Base-by-base conservation (phyloP, 2,113 vertebrate species). In the Campylomormyrus numenius region DNA sequence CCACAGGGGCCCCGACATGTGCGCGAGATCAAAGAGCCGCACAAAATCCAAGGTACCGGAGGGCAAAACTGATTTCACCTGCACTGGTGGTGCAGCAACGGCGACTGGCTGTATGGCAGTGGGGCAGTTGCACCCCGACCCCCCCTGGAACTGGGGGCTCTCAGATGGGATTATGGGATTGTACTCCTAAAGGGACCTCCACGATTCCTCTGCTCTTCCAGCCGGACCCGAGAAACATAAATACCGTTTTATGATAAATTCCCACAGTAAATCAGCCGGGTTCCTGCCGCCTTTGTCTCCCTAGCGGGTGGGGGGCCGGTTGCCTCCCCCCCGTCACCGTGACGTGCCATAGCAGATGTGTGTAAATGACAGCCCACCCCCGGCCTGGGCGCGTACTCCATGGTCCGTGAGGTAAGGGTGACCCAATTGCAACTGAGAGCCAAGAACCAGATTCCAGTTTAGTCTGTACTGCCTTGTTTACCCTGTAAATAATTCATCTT, bases 401-500 rank as follows among this genome's bases (percentile, higher is more conserved):
- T 89, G 92, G 93, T 92, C 94, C 92, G 93, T 92, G 93, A 93
- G 94, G 92, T 94, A 94, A 93, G 93, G 91, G 91, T 87, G 93
- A 93, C 91, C 92, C 92, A 92, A 90, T 93, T 91, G 90, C 92
- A 87, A 91, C 88, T 90, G 91, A 92, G 92, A 91, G 90, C 88
- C 93, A 92, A 92, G 92, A 91, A 92, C 94, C 90, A 70, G 91
- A 91, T 90, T 91, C 93, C 92, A 92, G 92, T 93, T 94, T 92
- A 93, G 93, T 93, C 93, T 93, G 92, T 94, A 94, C 93, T 93
- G 90, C 92, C 93, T 94, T 95, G 95, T 95, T 95, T 95, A 94
- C 94, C 93, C 92, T 94, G 94, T 95, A 95, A 95, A 95, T 95
- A 94, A 95, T 94, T 94, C 93, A 93, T 92, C 92, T 92, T 93